Percentiles rank a stretch among this genome's conserved stretches.
Evolutionary conservation across 2,888 invertebrate species (phyloP).

Genomic region (Globia sparganii): DNA sequence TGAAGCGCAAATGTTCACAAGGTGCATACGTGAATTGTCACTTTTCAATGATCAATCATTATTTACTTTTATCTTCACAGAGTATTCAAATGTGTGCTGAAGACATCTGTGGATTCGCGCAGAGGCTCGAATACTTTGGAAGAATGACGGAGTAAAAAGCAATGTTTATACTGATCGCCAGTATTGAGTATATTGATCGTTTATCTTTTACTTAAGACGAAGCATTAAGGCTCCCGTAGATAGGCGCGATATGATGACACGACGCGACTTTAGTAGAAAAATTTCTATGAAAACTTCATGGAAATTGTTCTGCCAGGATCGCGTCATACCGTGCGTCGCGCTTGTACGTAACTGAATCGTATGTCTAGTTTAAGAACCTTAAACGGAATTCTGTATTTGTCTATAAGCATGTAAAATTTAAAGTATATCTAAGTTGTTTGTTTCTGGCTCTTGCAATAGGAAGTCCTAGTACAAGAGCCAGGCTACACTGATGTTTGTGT

Average conservation of each 20-base stretch:
- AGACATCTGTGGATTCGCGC: conserved; percentile 59
- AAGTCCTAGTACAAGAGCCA: too few relatives aligned
- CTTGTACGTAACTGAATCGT: background rate
- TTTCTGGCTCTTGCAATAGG: too few relatives aligned
- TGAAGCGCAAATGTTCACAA: conserved; percentile 71
- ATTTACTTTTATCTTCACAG: conserved; percentile 69
- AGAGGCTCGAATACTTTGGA: conserved; percentile 50
- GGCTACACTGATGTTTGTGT: too few relatives aligned
- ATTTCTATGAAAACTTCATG: background rate
- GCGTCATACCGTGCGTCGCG: background rate
- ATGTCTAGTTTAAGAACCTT: background rate
- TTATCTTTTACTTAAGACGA: conserved; percentile 26
- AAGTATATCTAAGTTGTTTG: background rate
- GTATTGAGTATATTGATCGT: conserved; percentile 17
- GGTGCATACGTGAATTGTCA: conserved; percentile 65
- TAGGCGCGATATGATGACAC: background rate
- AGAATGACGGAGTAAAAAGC: conserved; percentile 47
- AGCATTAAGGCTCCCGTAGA: background rate
- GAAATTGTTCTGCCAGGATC: background rate
- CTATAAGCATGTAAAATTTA: background rate
- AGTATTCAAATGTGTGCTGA: conserved; percentile 62
- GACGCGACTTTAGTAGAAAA: background rate
- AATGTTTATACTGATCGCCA: conserved; percentile 18
- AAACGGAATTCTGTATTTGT: background rate
- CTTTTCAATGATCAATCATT: conserved; percentile 71